phyloP scores from a whole-genome alignment of 2,797 vertebrate species.

The Erithacus rubecula region DNA sequence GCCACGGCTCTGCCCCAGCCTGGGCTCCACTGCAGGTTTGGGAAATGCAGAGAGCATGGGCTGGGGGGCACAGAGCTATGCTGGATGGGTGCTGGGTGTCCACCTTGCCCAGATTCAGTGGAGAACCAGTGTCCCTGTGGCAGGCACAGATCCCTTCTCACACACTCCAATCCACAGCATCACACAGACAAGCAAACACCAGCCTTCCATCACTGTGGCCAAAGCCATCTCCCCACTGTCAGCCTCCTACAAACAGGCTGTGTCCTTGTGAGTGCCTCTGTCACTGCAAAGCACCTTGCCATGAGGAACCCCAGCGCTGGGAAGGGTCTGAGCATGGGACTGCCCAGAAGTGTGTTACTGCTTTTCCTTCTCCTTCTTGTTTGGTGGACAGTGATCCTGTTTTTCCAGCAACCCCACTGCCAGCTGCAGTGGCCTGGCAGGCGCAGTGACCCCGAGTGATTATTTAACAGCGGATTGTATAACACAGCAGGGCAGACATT shows the following conservation, averaged over 20 bases:
- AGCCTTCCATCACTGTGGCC: not conserved
- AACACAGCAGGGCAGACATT: constrained; percentile 22
- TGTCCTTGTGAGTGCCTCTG: rapidly evolving
- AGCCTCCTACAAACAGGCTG: not conserved
- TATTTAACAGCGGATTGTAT: constrained; percentile 48
- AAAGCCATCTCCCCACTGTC: not conserved
- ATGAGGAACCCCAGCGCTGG: not conserved
- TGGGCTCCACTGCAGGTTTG: not conserved
- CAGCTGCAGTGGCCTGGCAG: constrained; percentile 19
- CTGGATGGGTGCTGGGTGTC: not conserved
- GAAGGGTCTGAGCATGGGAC: not conserved
- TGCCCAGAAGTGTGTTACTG: not conserved
- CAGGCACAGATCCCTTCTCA: not conserved
- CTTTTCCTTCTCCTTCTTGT: not conserved
- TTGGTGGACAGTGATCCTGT: not conserved
- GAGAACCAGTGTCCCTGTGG: not conserved
- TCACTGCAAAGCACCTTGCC: not conserved
- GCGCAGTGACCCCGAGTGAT: not conserved
- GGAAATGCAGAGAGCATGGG: not conserved
- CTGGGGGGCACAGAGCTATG: not conserved
- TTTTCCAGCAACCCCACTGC: not conserved
- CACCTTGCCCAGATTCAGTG: not conserved
- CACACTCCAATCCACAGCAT: not conserved
- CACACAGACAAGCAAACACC: not conserved
- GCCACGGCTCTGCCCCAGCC: not conserved